Conservation (phyloP, 2,888 invertebrate genomes). For the Aphrophora alni region DNA sequence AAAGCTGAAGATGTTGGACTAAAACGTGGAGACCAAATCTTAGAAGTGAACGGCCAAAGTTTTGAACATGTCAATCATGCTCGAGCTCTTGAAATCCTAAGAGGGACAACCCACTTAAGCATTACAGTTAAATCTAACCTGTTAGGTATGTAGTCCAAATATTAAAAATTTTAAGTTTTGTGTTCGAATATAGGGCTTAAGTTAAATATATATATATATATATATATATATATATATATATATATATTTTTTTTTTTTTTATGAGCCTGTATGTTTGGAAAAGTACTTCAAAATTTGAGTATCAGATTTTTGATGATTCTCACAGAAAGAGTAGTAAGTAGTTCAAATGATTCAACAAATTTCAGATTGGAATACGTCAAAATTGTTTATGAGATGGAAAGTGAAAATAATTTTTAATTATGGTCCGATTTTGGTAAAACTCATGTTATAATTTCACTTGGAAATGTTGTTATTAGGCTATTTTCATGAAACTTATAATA, state of each 20-base stretch:
- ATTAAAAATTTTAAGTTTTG: too few species aligned
- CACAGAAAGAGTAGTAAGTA: too few species aligned
- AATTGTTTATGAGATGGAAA: too few species aligned
- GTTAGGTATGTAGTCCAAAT: slow-evolving; percentile 67
- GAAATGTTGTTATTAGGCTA: too few species aligned
- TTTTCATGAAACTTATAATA: too few species aligned
- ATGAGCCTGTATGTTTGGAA: neutral
- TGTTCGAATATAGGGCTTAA: neutral
- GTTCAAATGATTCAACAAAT: too few species aligned
- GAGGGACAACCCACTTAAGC: slow-evolving; percentile 93
- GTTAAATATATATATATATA: neutral
- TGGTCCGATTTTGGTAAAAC: too few species aligned
- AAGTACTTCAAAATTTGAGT: slow-evolving; percentile 49
- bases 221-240: neutral
- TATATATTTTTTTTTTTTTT: too few species aligned
- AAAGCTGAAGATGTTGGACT: slow-evolving; percentile 96
- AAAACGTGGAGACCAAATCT: slow-evolving; percentile 96
- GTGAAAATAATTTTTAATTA: too few species aligned
- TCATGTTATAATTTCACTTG: too few species aligned
- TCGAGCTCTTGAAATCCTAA: slow-evolving; percentile 90
- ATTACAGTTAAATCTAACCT: slow-evolving; percentile 97
- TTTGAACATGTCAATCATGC: slow-evolving; percentile 93
- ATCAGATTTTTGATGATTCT: too few species aligned
- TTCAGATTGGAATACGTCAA: too few species aligned
- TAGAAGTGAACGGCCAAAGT: slow-evolving; percentile 97